These are phyloP conservation scores for Periophthalmus modestus DNA, from an alignment of 2,113 vertebrate species.

Conservation along the genomic window DNA sequence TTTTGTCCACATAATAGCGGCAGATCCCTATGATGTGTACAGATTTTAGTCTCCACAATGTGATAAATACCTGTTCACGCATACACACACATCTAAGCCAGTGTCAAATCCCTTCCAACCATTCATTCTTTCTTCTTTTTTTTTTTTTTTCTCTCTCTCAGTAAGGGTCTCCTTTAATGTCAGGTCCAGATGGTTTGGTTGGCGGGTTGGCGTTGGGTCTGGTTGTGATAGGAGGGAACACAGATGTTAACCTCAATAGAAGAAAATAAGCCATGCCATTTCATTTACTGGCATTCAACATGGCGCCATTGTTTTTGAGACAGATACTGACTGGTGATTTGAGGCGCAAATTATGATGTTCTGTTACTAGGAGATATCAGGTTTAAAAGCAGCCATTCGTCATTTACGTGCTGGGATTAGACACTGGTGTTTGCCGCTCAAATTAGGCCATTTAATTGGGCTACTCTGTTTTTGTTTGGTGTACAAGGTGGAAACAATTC, in stretches of 20 bases:
- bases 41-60: too few relatives aligned
- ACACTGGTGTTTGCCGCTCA: background rate
- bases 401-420: background rate
- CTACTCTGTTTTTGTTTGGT: background rate
- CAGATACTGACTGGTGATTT: background rate
- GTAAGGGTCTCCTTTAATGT: conserved; percentile 25
- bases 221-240: background rate
- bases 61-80: conserved; percentile 1
- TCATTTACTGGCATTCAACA: background rate
- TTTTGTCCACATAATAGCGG: too few relatives aligned
- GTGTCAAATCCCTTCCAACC: conserved; percentile 60
- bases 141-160: conserved; percentile 28
- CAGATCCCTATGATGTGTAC: too few relatives aligned
- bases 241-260: background rate
- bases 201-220: conserved; percentile 12
- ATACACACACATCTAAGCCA: conserved; percentile 35
- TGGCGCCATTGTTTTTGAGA: background rate
- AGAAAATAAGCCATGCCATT: background rate
- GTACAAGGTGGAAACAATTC: background rate
- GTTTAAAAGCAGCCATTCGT: background rate
- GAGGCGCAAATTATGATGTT: background rate
- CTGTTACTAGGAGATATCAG: background rate
- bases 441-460: background rate
- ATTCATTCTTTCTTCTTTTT: conserved; percentile 33
- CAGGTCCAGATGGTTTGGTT: conserved; percentile 17